Base-by-base conservation (phyloP, 2,888 invertebrate species). In the Phortica okadai region DNA sequence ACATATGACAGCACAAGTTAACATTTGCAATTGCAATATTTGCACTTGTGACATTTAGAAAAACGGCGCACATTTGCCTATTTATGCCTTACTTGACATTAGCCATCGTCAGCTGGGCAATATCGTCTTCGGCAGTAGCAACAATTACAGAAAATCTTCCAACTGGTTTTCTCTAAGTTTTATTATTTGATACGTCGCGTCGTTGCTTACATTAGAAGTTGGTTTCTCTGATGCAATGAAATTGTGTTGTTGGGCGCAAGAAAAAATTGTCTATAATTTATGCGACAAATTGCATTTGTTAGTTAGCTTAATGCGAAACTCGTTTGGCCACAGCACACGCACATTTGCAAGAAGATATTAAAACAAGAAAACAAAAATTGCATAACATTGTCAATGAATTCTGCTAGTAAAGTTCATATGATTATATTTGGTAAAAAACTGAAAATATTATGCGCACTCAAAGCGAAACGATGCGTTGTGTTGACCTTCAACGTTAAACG, bases 81-180 rank as follows among this genome's bases (percentile, higher is more conserved):
- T 88, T 88, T 89, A 89, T 88, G 88, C 89, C 89, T 88, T 80
- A 86, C 88, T 88, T 88, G 88, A 88, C 88, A 88, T 88, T 88
- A 88, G 82, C 81, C 82, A 82, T 82, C 81, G 82, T 84, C 80
- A 81, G 81, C 76, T 78, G 67, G 21, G 56, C 54, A 50, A 56
- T 14, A 72, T 14, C 21, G 14, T 21, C 25, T 72, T 50, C 62
- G 11, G 41, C 44, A 42, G 62, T 42, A 21, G n/a, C 45, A 50
- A 42, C 67, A 54, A 14, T 33, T 66, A 14, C n/a, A 62, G 44
- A 67, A 25, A 74, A 21, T 33, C 59, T 11, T 42, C 66, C 11
- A 41, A 66, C 66, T 66, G 66, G 66, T 66, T 66, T 66, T 66
- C 41, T 6, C 10, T 7, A 62, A 62, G 62, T 21, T 25, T 25